phyloP scores from a whole-genome alignment of 2,888 invertebrate species.

The Ophion ventricosus region DNA sequence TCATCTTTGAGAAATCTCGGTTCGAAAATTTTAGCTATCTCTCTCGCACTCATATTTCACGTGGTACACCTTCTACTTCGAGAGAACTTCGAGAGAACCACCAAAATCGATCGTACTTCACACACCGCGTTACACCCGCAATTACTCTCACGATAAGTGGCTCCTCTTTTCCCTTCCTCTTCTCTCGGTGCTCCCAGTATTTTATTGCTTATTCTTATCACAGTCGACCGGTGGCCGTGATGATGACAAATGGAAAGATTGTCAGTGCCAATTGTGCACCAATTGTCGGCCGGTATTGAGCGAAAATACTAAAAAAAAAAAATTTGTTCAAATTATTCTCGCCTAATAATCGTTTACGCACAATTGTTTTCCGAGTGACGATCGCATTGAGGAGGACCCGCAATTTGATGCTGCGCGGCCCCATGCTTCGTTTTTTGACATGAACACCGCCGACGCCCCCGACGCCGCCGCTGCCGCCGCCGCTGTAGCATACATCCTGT shows the following conservation, averaged over 20 bases:
- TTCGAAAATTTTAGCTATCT: too few relatives aligned
- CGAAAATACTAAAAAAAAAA: too few relatives aligned
- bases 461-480: conserved; percentile 8
- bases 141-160: too few relatives aligned
- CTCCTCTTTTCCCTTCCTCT: too few relatives aligned
- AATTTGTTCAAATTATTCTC: neutral
- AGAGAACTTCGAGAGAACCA: too few relatives aligned
- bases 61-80: too few relatives aligned
- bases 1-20: too few relatives aligned
- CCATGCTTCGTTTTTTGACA: neutral
- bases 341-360: neutral
- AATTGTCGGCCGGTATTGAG: neutral
- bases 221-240: neutral
- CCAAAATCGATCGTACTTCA: too few relatives aligned
- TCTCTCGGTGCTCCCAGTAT: too few relatives aligned
- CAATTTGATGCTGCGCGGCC: neutral
- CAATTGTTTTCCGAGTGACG: neutral
- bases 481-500: conserved; percentile 57
- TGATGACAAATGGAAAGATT: neutral
- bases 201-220: too few relatives aligned
- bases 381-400: neutral
- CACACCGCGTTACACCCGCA: too few relatives aligned
- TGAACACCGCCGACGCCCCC: neutral
- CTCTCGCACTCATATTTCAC: too few relatives aligned
- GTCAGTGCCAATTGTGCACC: neutral